Percentiles rank a stretch among this genome's conserved stretches.
Conservation (phyloP, 2,888 invertebrate species). For the Lepidochrysops patricia region DNA sequence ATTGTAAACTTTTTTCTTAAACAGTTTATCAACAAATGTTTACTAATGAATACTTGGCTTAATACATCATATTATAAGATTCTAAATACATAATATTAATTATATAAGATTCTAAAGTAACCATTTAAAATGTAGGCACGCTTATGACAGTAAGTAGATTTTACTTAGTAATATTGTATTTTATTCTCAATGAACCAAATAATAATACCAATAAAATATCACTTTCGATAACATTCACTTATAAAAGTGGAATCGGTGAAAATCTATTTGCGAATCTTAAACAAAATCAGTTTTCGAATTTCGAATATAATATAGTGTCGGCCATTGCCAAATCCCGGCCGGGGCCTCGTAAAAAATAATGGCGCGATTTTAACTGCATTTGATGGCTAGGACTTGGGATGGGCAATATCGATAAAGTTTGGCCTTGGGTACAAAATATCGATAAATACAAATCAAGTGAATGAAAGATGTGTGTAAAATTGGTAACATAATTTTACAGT, state of each 20-base stretch:
- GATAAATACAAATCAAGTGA: background rate
- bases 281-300: slow-evolving; percentile 24
- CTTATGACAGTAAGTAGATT: too few species aligned
- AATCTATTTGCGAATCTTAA: slow-evolving; percentile 29
- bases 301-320: slow-evolving; percentile 26
- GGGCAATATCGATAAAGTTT: slow-evolving; percentile 13
- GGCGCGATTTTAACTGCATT: slow-evolving; percentile 33
- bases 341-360: slow-evolving; percentile 27
- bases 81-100: too few species aligned
- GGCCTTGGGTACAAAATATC: background rate
- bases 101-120: too few species aligned
- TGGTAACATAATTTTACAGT: too few species aligned
- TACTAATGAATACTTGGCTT: too few species aligned
- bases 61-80: too few species aligned
- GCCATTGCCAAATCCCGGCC: slow-evolving; percentile 25
- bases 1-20: too few species aligned
- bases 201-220: background rate
- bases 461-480: too few species aligned
- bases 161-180: too few species aligned
- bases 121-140: too few species aligned
- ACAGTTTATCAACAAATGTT: too few species aligned
- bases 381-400: slow-evolving; percentile 31
- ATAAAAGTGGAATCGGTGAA: slow-evolving; percentile 26
- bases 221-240: background rate
- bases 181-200: too few species aligned